Base-by-base conservation (phyloP, 2,888 invertebrate genomes). In the Dioctria linearis region DNA sequence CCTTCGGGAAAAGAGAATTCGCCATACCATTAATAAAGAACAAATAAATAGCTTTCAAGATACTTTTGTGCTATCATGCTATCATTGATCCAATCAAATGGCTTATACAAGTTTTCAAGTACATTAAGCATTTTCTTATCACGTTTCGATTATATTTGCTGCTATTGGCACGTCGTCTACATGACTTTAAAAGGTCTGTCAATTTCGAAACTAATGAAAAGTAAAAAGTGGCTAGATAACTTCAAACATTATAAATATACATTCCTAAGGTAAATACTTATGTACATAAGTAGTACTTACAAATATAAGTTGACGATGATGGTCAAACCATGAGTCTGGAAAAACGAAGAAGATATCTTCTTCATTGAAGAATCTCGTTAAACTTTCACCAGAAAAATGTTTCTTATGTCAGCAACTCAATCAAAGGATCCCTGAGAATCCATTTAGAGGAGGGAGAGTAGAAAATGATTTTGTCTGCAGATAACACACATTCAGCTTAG, bases 401-500 rank as follows among this genome's bases (percentile, higher is more conserved):
- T 54, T 54, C 54, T n/a, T 54, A n/a, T 54, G 54, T 54, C 54
- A 54, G 54, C 54, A 54, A 54, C 54, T 54, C 54, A 54, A 54
- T 54, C 54, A 54, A 54, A 54, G 11, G 54, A 54, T 4, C 54
- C 11, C 54, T 6, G 4, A 4, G 11, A 54, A 11, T 54, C 54
- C n/a, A 54, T 11, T 54, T 54, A 8, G 25, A 25, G 25, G 25
- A 25, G 11, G 54, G 4, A 54, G 49, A 54, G 54, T 54, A 54
- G 54, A 54, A 54, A 54, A 54, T 11, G 54, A 11, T 3, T 11
- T 54, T 54, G 54, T 54, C 54, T 54, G 11, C 11, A 11, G 11
- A 54, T 54, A 54, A 11, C 54, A 54, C 25, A 25, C 25, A 25
- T 1, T 1, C 25, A 25, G 25, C 25, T 25, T 54, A 11, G 54